Conservation (phyloP, 2,888 invertebrate genomes). For the Drosophila quinaria region DNA sequence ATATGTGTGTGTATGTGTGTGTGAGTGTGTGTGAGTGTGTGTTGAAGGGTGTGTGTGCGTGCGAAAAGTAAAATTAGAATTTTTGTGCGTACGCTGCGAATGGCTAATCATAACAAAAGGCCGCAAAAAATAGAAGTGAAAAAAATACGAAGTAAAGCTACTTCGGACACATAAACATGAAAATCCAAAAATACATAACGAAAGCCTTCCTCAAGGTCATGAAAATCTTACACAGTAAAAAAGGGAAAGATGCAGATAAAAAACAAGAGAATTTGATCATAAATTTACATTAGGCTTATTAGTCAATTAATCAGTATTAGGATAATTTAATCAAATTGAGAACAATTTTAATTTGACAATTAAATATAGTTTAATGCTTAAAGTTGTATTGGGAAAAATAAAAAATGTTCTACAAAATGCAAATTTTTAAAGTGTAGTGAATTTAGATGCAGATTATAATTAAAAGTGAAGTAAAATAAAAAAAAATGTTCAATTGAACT, state of each 20-base stretch:
- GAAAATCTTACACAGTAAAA: slow-evolving; percentile 34
- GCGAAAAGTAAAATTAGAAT: slow-evolving; percentile 80
- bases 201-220: slow-evolving; percentile 61
- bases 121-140: slow-evolving; percentile 40
- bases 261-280: slow-evolving; percentile 17
- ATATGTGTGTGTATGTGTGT: slow-evolving; percentile 26
- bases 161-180: slow-evolving; percentile 34
- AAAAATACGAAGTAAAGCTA: slow-evolving; percentile 14
- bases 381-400: too few relatives aligned
- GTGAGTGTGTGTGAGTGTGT: slow-evolving; percentile 46
- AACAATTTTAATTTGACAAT: background rate
- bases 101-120: slow-evolving; percentile 79
- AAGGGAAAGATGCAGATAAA: slow-evolving; percentile 9
- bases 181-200: slow-evolving; percentile 47
- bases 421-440: too few relatives aligned
- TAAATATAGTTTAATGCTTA: background rate
- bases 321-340: background rate
- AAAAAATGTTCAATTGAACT: too few relatives aligned
- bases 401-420: too few relatives aligned
- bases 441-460: too few relatives aligned
- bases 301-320: slow-evolving; percentile 7
- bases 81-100: slow-evolving; percentile 75
- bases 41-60: slow-evolving; percentile 53
- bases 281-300: slow-evolving; percentile 32
- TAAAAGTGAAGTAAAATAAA: too few relatives aligned